Evolutionary conservation across 2,797 vertebrate species (phyloP).

Genomic region (Podarcis lilfordi): DNA sequence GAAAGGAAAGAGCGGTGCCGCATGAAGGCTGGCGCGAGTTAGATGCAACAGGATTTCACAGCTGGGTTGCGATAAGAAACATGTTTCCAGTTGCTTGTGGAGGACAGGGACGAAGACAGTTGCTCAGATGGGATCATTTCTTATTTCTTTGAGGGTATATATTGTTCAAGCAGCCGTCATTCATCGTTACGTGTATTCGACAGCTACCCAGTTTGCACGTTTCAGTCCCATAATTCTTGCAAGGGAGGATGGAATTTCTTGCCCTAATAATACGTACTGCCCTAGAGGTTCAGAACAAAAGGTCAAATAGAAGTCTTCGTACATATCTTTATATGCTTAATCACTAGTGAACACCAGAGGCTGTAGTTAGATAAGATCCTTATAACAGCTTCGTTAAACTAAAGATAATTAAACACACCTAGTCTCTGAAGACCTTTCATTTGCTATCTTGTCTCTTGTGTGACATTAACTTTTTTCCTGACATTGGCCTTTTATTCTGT

Average conservation of each 20-base stretch:
- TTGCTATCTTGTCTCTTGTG: slow-evolving; percentile 6
- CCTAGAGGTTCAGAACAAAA: not conserved
- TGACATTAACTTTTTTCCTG: slow-evolving; percentile 17
- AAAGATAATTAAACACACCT: slow-evolving; percentile 18
- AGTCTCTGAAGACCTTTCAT: slow-evolving; percentile 31
- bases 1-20: not conserved
- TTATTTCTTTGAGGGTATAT: not conserved
- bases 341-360: slow-evolving; percentile 15
- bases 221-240: not conserved
- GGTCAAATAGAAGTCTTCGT: not conserved
- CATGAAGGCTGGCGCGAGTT: not conserved
- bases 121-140: not conserved
- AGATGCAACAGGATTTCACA: not conserved
- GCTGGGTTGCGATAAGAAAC: not conserved
- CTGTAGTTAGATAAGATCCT: slow-evolving; percentile 20
- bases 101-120: not conserved
- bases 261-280: not conserved
- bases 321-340: not conserved
- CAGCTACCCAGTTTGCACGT: not conserved
- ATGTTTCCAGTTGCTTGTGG: no score
- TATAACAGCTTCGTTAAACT: not conserved
- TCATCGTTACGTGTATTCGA: not conserved
- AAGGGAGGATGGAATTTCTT: not conserved
- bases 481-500: slow-evolving; percentile 34
- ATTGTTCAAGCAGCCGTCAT: not conserved